Percentiles rank a stretch among this genome's conserved stretches.
Conservation (phyloP, 1,140 invertebrate genomes). For the Magallana angulata region DNA sequence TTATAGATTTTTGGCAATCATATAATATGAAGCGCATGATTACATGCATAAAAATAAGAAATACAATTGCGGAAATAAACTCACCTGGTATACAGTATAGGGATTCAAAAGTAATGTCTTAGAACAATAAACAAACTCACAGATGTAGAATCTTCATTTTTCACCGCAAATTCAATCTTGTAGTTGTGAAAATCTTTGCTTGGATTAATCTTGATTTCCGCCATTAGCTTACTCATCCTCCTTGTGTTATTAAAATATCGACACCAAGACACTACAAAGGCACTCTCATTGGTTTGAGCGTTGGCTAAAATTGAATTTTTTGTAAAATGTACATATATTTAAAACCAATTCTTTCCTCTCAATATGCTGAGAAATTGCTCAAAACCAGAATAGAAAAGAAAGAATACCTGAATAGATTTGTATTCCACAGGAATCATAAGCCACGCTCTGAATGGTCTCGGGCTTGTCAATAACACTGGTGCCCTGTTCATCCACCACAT, state of each 20-base stretch:
- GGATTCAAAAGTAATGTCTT: too few species aligned
- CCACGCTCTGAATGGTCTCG: neutral
- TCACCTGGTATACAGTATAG: too few species aligned
- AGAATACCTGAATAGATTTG: constrained; percentile 52
- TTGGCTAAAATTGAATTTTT: neutral
- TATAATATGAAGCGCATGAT: too few species aligned
- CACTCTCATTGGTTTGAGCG: neutral
- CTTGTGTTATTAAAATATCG: constrained; percentile 42
- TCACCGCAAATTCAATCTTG: constrained; percentile 41
- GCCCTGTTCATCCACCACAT: constrained; percentile 8
- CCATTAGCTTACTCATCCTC: constrained; percentile 1
- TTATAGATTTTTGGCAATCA: neutral
- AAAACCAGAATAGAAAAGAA: neutral
- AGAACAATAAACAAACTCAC: constrained; percentile 15
- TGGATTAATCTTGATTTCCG: constrained; percentile 53
- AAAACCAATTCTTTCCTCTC: neutral
- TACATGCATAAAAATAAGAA: too few species aligned
- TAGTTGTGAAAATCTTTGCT: constrained; percentile 45
- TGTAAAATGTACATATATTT: neutral
- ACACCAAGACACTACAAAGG: constrained; percentile 55
- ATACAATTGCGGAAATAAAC: too few species aligned
- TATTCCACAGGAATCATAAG: constrained; percentile 53
- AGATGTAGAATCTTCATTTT: constrained; percentile 45
- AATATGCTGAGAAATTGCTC: neutral
- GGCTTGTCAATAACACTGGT: constrained; percentile 35